Percentiles rank a stretch among this genome's conserved stretches.
Evolutionary conservation across 2,797 vertebrate genomes (phyloP).

Genomic region (Agapornis canus): DNA sequence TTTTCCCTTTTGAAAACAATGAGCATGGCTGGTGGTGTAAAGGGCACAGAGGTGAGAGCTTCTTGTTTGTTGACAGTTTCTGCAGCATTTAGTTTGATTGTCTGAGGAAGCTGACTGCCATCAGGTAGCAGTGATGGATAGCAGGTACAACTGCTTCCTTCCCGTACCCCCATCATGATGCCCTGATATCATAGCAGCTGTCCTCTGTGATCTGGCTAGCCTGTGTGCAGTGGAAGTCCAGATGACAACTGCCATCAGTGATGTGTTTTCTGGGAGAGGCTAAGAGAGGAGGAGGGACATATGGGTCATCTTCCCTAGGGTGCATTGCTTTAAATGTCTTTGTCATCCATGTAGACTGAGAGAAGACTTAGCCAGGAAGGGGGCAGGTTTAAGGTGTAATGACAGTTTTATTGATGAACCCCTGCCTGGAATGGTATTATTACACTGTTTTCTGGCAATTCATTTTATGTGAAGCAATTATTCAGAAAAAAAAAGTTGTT

Average conservation of each 20-base stretch:
- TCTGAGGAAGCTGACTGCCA: not conserved
- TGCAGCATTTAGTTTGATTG: not conserved
- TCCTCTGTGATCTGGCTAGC: not conserved
- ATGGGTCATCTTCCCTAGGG: not conserved
- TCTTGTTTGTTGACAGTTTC: not conserved
- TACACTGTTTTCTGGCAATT: not conserved
- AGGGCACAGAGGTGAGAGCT: not conserved
- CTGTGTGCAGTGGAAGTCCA: not conserved
- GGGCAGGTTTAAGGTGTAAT: not conserved
- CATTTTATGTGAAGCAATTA: not conserved
- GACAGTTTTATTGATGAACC: not conserved
- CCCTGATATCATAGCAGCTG: not conserved
- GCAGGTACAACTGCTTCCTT: not conserved
- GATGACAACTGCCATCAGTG: not conserved
- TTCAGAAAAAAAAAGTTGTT: not conserved
- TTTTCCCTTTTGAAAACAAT: not conserved
- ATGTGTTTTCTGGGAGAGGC: not conserved
- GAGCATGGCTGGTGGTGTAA: not conserved
- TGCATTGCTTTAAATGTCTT: not conserved
- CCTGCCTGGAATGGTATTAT: not conserved
- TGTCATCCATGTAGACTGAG: not conserved
- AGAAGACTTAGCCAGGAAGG: not conserved
- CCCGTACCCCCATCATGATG: rapidly evolving
- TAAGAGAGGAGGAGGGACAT: not conserved
- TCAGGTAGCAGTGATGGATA: not conserved